Evolutionary conservation across 2,888 invertebrate species (phyloP), one percentile per base, ranked within the genome.

Genomic region (Rotaria sp.): DNA sequence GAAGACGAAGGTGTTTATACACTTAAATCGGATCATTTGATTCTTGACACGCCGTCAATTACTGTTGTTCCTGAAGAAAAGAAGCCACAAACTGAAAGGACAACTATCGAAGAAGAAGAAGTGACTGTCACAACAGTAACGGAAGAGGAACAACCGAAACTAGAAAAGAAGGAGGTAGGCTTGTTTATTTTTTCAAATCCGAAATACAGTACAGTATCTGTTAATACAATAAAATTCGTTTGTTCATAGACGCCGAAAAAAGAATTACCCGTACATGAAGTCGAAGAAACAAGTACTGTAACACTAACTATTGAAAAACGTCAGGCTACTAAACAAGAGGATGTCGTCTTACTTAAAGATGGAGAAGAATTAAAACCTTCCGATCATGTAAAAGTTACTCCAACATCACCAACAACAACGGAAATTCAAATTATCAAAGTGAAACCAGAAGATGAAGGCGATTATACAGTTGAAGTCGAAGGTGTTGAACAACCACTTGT

Each of bases 1-100:
- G n/a, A n/a, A n/a, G n/a, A n/a, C n/a, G n/a, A n/a, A n/a, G 67
- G 67, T 67, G 67, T 67, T 67, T 67, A 67, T 35, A 67, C 67
- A 67, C 11, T 67, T 7, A 7, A 67, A 67, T 30, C 30, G 11
- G 30, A 30, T 30, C 67, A 67, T 67, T 35, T 67, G 11, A 21
- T 67, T 67, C 35, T 67, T 18, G 67, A 67, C 11, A 67, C 67
- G 15, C 67, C 67, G 35, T 30, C 35, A 11, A 35, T 67, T 15
- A 30, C 30, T 35, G n/a, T 67, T 67, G 15, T 26, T 24, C 26
- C 55, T 1, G 55, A 35, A n/a, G 67, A 30, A 3, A 75, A 45
- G 13, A 75, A 75, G 45, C 75, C 75, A 4, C 10, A 75, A 18
- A 26, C 1, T 5, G 67, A 67, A 67, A 30, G 15, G 11, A 30